Base-by-base conservation (phyloP, 2,113 vertebrate species). In the Marcusenius ussheri region DNA sequence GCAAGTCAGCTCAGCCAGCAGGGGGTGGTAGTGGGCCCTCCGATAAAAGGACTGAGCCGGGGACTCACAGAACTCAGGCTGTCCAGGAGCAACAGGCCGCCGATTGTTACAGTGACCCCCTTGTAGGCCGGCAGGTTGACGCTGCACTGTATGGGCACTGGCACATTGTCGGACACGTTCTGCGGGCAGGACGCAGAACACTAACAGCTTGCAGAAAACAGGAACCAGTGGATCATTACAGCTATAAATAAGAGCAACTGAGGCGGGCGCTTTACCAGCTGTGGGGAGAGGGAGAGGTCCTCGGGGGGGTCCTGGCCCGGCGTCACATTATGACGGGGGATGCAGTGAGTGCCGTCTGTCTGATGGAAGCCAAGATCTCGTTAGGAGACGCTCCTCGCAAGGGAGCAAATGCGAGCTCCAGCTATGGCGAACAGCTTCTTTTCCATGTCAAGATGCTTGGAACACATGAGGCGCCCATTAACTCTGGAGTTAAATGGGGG, bases 141-240 rank as follows among this genome's bases (percentile, higher is more conserved):
- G 0, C 91, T 90, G 91, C 97, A 97, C 87, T 94, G 92, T 31
- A 97, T 96, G 89, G 96, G 95, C 24, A 96, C 39, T 0, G 96
- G 90, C 0, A 97, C 95, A 0, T 96, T 94, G 91, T 97, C 97
- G 92, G 96, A 97, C 89, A 96, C 95, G 91, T 97, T 97, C 97
- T 97, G 94, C 74, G 87, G 87, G 62, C 10, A 1, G 56, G 91
- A 92, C 19, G 91, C 83, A 46, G 83, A 84, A 47, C 4, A 66
- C 46, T 88, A 31, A 85, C 46, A 90, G 35, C 53, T 62, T 19
- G 39, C 19, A 35, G 49, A 51, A 53, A 11, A 13, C 85, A 5
- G 27, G 49, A 53, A 49, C 7, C 2, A 2, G 50, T 6, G 31
- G 83, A 15, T 49, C 31, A 53, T 13, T 11, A 39, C 0, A 21